phyloP scores from a whole-genome alignment of 2,797 vertebrate genomes.

The Salmo trutta region DNA sequence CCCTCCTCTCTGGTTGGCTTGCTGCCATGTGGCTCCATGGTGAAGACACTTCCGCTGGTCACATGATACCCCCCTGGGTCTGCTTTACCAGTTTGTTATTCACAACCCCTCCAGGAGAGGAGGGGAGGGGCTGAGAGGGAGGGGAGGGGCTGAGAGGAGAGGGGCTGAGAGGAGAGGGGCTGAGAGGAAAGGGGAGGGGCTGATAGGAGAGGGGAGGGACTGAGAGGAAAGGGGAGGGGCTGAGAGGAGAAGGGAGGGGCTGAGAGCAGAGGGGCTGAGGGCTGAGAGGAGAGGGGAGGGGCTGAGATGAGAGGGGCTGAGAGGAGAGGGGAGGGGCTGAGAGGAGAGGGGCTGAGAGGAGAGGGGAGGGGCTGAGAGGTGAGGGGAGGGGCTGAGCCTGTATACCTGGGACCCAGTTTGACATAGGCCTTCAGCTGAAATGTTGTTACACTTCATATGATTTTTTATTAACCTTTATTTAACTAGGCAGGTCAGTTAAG shows the following conservation, averaged over 20 bases:
- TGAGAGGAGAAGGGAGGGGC: background rate
- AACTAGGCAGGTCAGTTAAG: too few species aligned
- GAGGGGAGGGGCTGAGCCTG: too few species aligned
- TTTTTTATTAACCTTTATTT: too few species aligned
- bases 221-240: background rate
- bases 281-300: background rate
- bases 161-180: background rate
- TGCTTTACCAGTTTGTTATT: slow-evolving; percentile 56
- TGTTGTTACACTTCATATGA: too few species aligned
- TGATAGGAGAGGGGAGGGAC: background rate
- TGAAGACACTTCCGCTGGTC: background rate
- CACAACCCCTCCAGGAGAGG: background rate
- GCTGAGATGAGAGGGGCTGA: background rate
- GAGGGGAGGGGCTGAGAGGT: background rate
- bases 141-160: background rate
- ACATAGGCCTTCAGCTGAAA: too few species aligned
- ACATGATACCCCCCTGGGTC: slow-evolving; percentile 43
- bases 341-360: too few species aligned
- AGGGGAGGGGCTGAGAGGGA: background rate
- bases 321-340: too few species aligned
- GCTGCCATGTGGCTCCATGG: background rate
- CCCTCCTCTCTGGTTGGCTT: background rate
- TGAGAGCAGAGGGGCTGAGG: background rate
- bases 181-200: background rate
- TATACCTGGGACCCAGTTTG: too few species aligned